A percentile compares a stretch with the other conserved stretches of the same genome.
Conservation (phyloP, 2,113 vertebrate genomes). For the Chiloscyllium plagiosum region DNA sequence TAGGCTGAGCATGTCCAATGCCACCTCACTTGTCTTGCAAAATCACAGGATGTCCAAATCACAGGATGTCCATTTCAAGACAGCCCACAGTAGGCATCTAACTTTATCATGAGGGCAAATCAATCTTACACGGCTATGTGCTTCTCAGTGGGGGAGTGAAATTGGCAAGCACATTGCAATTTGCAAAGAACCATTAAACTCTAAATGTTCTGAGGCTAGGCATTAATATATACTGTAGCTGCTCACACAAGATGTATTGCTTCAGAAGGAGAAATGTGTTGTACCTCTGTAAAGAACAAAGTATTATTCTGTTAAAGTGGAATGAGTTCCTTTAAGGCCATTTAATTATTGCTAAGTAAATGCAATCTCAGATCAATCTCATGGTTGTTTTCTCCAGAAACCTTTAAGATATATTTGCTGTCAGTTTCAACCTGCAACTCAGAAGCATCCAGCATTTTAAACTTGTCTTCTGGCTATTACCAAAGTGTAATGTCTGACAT, state of each 20-base stretch:
- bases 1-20: background rate
- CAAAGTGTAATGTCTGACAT: background rate
- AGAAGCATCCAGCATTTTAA: background rate
- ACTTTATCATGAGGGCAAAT: background rate
- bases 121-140: background rate
- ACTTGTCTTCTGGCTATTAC: background rate
- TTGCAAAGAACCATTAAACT: background rate
- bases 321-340: background rate
- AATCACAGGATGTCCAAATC: background rate
- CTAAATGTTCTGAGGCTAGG: background rate
- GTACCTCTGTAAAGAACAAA: background rate
- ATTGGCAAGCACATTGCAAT: background rate
- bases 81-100: no score
- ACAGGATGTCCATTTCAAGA: background rate
- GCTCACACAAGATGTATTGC: background rate
- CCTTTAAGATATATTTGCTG: background rate
- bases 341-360: conserved; percentile 8
- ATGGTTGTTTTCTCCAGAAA: background rate
- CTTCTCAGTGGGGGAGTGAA: background rate
- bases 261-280: background rate
- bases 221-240: background rate
- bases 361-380: background rate
- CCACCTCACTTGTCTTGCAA: background rate
- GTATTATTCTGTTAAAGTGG: background rate
- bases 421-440: background rate